These are phyloP conservation scores for Synergus umbraculus DNA, from an alignment of 2,888 invertebrate genomes.

Conservation along the genomic window DNA sequence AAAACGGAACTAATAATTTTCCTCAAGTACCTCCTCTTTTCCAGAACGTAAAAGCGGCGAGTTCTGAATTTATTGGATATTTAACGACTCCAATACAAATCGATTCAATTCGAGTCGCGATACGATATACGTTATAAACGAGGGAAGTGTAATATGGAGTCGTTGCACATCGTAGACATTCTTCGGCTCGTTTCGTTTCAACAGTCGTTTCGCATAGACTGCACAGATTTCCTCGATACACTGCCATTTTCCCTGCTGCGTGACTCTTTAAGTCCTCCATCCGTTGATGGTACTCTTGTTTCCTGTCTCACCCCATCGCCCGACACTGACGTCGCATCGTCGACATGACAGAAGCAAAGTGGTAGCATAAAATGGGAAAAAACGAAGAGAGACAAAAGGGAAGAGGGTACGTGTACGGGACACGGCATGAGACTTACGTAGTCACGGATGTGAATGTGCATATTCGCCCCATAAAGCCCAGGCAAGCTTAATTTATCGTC, in stretches of 20 bases:
- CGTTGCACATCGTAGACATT: not conserved
- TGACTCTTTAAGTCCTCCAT: not conserved
- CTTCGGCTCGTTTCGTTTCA: constrained; percentile 22
- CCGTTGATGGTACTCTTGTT: not conserved
- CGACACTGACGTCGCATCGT: not conserved
- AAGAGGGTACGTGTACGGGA: not conserved
- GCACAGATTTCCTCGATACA: not conserved
- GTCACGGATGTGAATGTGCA: constrained; percentile 48
- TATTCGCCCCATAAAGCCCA: constrained; percentile 53
- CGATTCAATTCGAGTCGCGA: not conserved
- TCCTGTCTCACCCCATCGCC: constrained; percentile 6
- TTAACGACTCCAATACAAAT: not conserved
- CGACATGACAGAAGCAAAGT: constrained; percentile 29
- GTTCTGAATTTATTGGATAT: not conserved
- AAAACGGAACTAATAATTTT: constrained; percentile 6
- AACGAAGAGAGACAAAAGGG: constrained; percentile 10
- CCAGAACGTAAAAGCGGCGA: not conserved
- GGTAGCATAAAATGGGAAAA: constrained; percentile 1
- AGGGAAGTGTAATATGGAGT: not conserved
- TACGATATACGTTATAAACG: not conserved
- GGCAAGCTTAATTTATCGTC: constrained; percentile 59
- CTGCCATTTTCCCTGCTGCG: not conserved
- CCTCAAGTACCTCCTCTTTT: constrained; percentile 6
- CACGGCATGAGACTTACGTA: constrained; percentile 3
- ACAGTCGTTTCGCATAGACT: not conserved